Conservation (phyloP, 2,888 invertebrate genomes). For the Drosophila percnosoma region DNA sequence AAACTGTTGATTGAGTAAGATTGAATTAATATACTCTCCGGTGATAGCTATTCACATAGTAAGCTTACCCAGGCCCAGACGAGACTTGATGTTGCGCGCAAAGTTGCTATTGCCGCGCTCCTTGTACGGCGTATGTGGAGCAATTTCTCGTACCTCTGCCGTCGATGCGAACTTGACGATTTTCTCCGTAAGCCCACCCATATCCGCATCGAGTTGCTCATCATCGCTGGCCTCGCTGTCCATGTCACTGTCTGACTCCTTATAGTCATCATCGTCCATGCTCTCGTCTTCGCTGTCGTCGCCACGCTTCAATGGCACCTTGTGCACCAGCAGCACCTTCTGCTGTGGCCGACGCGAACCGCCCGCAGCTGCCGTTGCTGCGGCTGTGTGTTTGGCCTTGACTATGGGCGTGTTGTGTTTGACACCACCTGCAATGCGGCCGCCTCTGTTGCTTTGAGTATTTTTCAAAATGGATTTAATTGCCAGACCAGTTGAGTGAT, state of each 20-base stretch:
- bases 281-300: conserved; percentile 74
- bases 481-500: conserved; percentile 43
- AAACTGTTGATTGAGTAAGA: conserved; percentile 50
- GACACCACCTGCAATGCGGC: conserved; percentile 9
- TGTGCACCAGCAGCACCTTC: conserved; percentile 84
- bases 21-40: neutral
- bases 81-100: conserved; percentile 70
- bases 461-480: conserved; percentile 83
- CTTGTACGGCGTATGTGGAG: conserved; percentile 64
- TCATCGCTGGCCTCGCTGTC: conserved; percentile 41
- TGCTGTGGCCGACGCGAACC: conserved; percentile 70
- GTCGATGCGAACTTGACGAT: conserved; percentile 84
- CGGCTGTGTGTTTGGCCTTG: conserved; percentile 68
- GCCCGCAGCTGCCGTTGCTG: conserved; percentile 32
- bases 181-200: conserved; percentile 74
- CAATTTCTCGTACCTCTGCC: conserved; percentile 85
- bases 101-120: conserved; percentile 57
- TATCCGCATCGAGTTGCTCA: conserved; percentile 44
- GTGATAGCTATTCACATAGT: neutral
- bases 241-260: conserved; percentile 57
- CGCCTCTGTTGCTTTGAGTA: conserved; percentile 33
- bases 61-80: conserved; percentile 72
- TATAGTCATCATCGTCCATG: conserved; percentile 60
- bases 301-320: conserved; percentile 83
- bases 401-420: conserved; percentile 61